Evolutionary conservation across 2,888 invertebrate genomes (phyloP).

Genomic region (Himalopsyche kuldschensis): DNA sequence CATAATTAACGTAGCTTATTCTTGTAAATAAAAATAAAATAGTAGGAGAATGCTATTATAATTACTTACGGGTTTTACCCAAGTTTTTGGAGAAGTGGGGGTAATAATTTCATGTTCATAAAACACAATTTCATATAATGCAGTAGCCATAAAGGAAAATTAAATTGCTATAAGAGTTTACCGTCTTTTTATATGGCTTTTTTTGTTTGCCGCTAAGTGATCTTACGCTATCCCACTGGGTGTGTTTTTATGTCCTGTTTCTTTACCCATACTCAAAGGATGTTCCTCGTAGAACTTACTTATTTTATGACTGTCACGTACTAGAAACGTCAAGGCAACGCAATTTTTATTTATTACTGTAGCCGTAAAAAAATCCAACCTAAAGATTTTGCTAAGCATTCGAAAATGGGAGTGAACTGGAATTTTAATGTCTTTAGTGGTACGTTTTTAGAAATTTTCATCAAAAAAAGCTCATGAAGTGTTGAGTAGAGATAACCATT

Average conservation of each 20-base stretch:
- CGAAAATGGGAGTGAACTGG: neutral
- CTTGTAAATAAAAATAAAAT: too few relatives aligned
- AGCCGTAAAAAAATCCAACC: neutral
- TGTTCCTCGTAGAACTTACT: neutral
- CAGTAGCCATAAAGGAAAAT: slow-evolving; percentile 26
- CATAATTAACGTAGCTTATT: too few relatives aligned
- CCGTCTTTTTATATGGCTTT: slow-evolving; percentile 13
- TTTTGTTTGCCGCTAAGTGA: slow-evolving; percentile 26
- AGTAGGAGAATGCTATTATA: too few relatives aligned
- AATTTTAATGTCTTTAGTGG: neutral
- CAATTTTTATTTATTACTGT: neutral
- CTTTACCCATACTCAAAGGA: neutral
- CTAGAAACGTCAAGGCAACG: neutral
- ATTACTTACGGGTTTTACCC: neutral
- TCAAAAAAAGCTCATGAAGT: neutral
- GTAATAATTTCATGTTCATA: neutral
- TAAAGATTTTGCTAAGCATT: neutral
- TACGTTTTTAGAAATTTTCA: neutral
- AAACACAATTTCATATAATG: slow-evolving; percentile 25
- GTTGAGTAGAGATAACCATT: too few relatives aligned
- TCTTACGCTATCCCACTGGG: slow-evolving; percentile 17
- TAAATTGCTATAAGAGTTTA: slow-evolving; percentile 27
- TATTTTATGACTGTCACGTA: slow-evolving; percentile 1
- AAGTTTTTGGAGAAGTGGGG: neutral
- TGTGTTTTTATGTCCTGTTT: slow-evolving; percentile 14